Percentiles rank a stretch among this genome's conserved stretches.
These are phyloP conservation scores for Dromas ardeola DNA, from an alignment of 2,113 vertebrate species.

Conservation along the genomic window DNA sequence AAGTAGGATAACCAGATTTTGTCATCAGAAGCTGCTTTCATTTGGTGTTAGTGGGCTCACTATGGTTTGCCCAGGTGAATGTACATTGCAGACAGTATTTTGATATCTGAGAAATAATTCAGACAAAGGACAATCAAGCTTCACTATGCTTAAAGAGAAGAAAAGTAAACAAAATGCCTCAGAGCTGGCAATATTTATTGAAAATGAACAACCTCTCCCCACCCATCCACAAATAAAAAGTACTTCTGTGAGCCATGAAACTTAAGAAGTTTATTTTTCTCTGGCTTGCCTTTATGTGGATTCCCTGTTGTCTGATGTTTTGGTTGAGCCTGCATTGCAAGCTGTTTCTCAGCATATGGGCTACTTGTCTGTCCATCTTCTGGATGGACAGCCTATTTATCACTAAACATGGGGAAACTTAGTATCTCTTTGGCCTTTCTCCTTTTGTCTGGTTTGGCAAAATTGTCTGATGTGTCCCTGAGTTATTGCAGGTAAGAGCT, in stretches of 20 bases:
- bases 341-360: slow-evolving; percentile 2
- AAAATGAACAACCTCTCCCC: not conserved
- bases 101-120: not conserved
- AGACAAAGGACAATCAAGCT: not conserved
- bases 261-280: slow-evolving; percentile 28
- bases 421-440: slow-evolving; percentile 22
- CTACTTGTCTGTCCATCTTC: not conserved
- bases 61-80: not conserved
- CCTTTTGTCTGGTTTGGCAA: not conserved
- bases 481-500: not conserved
- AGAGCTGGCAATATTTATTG: not conserved
- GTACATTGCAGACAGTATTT: not conserved
- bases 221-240: slow-evolving; percentile 3
- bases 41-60: not conserved
- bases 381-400: not conserved
- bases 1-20: not conserved
- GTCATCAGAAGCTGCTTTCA: not conserved
- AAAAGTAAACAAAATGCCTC: not conserved
- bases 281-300: slow-evolving; percentile 2
- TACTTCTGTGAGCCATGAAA: slow-evolving; percentile 22
- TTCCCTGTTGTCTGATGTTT: slow-evolving; percentile 14
- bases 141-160: not conserved
- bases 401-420: not conserved
- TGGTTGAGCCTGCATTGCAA: not conserved
- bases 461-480: not conserved